A percentile compares a stretch with the other conserved stretches of the same genome.
Conservation (phyloP, 2,797 vertebrate genomes). For the Crenichthys baileyi region DNA sequence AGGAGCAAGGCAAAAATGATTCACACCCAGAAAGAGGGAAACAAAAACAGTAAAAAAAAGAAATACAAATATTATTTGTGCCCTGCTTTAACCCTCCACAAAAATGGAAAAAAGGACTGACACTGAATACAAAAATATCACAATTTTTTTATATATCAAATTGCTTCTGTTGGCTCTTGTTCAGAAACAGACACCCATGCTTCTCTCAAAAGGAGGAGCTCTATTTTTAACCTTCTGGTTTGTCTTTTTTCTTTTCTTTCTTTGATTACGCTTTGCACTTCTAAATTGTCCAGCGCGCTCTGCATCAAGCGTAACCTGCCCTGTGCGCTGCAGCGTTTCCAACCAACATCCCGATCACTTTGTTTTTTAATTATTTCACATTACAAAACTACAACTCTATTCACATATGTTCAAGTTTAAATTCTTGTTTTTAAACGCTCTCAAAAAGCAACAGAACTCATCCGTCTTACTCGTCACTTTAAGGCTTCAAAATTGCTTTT, state of each 20-base stretch:
- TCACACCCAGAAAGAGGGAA: slow-evolving; percentile 74
- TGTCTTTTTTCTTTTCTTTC: slow-evolving; percentile 48
- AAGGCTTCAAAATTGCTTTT: slow-evolving; percentile 87
- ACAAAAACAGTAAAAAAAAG: slow-evolving; percentile 44
- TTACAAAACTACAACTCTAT: slow-evolving; percentile 89
- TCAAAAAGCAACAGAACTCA: slow-evolving; percentile 80
- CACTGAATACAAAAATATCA: slow-evolving; percentile 96
- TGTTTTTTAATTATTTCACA: slow-evolving; percentile 75
- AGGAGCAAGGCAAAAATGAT: slow-evolving; percentile 84
- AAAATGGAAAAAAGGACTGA: slow-evolving; percentile 85
- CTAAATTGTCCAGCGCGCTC: slow-evolving; percentile 84
- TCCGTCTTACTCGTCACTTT: slow-evolving; percentile 75
- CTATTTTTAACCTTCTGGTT: slow-evolving; percentile 60
- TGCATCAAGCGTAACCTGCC: slow-evolving; percentile 80
- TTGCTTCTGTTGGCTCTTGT: slow-evolving; percentile 84
- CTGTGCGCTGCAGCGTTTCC: slow-evolving; percentile 66
- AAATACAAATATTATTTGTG: slow-evolving; percentile 81
- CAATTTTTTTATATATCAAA: slow-evolving; percentile 91
- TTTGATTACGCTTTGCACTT: slow-evolving; percentile 80
- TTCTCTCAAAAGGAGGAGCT: slow-evolving; percentile 66
- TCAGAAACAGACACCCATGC: slow-evolving; percentile 80
- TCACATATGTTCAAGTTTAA: slow-evolving; percentile 88
- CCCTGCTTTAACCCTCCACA: slow-evolving; percentile 85
- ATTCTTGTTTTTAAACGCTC: slow-evolving; percentile 79
- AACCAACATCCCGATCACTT: slow-evolving; percentile 58